Evolutionary conservation across 2,797 vertebrate genomes (phyloP), one percentile per base, ranked within the genome.

Genomic region (Alectoris magna): DNA sequence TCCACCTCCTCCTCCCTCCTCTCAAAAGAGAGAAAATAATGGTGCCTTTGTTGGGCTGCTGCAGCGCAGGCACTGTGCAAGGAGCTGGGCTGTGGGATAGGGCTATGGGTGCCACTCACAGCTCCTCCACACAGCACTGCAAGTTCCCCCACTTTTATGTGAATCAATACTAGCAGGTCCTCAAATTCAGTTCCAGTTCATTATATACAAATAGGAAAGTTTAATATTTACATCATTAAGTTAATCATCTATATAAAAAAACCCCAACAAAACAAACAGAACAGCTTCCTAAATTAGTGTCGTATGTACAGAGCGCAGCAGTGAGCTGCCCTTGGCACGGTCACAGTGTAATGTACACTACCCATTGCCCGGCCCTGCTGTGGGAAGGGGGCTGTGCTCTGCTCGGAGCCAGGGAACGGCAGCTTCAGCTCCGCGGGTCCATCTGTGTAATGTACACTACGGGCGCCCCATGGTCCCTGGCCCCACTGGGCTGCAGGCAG

Each of bases 171-270:
- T 94, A 98, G 96, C 80, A 97, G 64, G 70, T 95, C 87, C 96
- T 77, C 0, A 0, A 88, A 74, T 86, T 46, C 8, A 4, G 34
- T 71, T 63, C 91, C 72, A 88, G 81, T 84, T 93, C 95, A 78
- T 92, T 39, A 96, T 94, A 92, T 93, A 96, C 96, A 97, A 93
- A 96, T 85, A 97, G 88, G 49, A 90, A 92, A 75, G 68, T 8
- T 76, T 36, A 12, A 0, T 97, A 97, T 98, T 85, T 98, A 98
- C 97, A 98, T 94, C 95, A 96, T 98, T 98, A 98, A 98, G 96
- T 98, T 98, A 96, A 96, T 96, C 88, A 95, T 96, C 96, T 97
- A 95, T 93, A 81, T 96, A 96, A 93, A 97, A 96, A 95, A 96
- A 62, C n/a, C 36, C 36, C 36, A 53, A 53, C 27, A 17, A 53